Evolutionary conservation across 2,888 invertebrate species (phyloP).

Genomic region (Ophion ellenae): DNA sequence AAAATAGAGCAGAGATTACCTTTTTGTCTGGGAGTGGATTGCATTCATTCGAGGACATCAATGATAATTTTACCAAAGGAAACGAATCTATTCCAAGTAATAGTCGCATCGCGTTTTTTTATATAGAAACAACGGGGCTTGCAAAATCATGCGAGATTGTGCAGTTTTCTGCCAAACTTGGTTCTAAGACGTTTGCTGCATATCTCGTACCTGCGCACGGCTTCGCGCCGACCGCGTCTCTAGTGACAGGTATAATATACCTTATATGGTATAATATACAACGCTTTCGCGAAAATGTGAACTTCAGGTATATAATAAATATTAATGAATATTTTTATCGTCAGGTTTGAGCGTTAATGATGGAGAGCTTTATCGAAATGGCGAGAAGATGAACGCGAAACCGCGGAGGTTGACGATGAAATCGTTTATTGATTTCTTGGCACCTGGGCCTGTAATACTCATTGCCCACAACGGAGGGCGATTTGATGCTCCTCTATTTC

Average conservation of each 20-base stretch:
- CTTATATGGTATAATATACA: too few species aligned
- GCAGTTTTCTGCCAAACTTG: conserved; percentile 37
- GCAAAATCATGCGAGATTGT: conserved; percentile 29
- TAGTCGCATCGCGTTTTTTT: not conserved
- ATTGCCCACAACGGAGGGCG: conserved; percentile 42
- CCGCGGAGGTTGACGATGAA: conserved; percentile 11
- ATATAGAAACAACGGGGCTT: conserved; percentile 41
- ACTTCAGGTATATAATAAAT: not conserved
- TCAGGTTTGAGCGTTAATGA: conserved; percentile 25
- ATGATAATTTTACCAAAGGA: not conserved
- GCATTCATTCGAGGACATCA: conserved; percentile 13
- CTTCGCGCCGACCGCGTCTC: not conserved
- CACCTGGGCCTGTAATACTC: conserved; percentile 26
- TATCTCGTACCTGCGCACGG: conserved; percentile 27
- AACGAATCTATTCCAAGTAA: conserved; percentile 10
- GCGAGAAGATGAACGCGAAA: conserved; percentile 6
- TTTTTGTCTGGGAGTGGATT: conserved; percentile 37
- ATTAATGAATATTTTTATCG: not conserved
- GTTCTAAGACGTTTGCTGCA: conserved; percentile 38
- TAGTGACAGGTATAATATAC: too few species aligned
- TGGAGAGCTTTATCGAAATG: conserved; percentile 27
- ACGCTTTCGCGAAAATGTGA: not conserved
- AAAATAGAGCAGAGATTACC: conserved; percentile 42
- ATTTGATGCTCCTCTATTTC: conserved; percentile 37
- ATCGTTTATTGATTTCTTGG: conserved; percentile 34